A percentile compares a stretch with the other conserved stretches of the same genome.
These are phyloP conservation scores for Tetrapedia diversipes DNA, from an alignment of 2,888 invertebrate species.

Conservation along the genomic window DNA sequence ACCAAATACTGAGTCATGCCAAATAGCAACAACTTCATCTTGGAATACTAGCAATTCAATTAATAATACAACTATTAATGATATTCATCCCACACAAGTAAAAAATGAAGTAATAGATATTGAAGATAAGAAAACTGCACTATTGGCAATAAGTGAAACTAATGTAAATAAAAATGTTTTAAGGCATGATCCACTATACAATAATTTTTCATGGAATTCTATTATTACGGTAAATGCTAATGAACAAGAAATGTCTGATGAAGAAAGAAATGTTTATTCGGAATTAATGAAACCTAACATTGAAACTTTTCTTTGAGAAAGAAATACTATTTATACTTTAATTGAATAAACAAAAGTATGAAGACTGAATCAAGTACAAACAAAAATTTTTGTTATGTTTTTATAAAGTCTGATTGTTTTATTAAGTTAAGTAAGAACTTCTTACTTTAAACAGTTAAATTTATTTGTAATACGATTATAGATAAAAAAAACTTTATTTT, in stretches of 20 bases:
- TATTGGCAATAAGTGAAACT: not conserved
- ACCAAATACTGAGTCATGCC: not conserved
- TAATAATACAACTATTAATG: not conserved
- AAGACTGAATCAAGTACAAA: constrained; percentile 21
- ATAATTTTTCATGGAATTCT: constrained; percentile 17
- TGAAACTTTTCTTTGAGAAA: constrained; percentile 10
- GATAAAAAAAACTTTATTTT: constrained; percentile 14
- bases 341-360: not conserved
- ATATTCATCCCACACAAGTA: not conserved
- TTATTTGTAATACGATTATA: not conserved
- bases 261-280: not conserved
- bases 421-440: not conserved
- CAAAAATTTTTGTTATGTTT: not conserved
- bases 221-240: not conserved
- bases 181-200: not conserved
- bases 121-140: not conserved
- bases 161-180: constrained; percentile 5
- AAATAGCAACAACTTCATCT: constrained; percentile 10
- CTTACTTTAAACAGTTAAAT: constrained; percentile 3
- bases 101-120: not conserved
- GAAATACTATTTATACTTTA: not conserved
- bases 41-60: not conserved
- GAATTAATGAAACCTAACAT: not conserved
- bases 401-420: not conserved
- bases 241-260: not conserved